phyloP scores from a whole-genome alignment of 1,140 invertebrate species.

The Lutraria rhynchaena region DNA sequence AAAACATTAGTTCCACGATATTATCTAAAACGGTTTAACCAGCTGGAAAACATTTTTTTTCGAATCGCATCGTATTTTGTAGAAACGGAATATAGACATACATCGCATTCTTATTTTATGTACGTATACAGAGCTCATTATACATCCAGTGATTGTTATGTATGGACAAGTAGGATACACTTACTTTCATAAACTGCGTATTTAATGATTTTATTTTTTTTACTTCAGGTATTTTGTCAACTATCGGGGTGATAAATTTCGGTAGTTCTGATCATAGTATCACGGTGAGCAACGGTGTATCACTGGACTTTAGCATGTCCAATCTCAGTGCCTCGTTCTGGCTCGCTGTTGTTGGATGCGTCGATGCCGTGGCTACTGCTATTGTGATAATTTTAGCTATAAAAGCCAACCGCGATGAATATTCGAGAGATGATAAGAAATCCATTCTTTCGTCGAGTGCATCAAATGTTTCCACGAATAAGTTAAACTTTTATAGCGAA shows the following conservation, averaged over 20 bases:
- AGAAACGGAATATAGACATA: no score
- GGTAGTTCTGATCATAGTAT: constrained; percentile 3
- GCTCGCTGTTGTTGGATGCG: not conserved
- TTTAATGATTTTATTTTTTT: not conserved
- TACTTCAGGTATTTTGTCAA: constrained; percentile 1
- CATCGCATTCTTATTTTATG: no score
- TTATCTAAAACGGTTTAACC: no score
- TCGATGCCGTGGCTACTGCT: not conserved
- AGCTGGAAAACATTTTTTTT: no score
- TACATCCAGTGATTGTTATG: no score
- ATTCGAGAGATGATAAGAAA: not conserved
- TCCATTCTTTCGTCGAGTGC: constrained; percentile 12
- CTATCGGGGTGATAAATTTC: not conserved
- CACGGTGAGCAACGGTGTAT: not conserved
- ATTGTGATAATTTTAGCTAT: constrained; percentile 18
- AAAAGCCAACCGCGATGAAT: not conserved
- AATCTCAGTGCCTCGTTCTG: constrained; percentile 32
- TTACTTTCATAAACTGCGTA: no score
- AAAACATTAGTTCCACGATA: no score
- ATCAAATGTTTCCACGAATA: not conserved
- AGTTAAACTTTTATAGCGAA: not conserved
- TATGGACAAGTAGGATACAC: no score
- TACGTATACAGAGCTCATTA: no score
- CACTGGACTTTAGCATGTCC: not conserved
- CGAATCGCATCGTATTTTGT: no score